These are phyloP conservation scores for Aldabrachelys gigantea DNA, from an alignment of 2,113 vertebrate genomes.

Conservation along the genomic window DNA sequence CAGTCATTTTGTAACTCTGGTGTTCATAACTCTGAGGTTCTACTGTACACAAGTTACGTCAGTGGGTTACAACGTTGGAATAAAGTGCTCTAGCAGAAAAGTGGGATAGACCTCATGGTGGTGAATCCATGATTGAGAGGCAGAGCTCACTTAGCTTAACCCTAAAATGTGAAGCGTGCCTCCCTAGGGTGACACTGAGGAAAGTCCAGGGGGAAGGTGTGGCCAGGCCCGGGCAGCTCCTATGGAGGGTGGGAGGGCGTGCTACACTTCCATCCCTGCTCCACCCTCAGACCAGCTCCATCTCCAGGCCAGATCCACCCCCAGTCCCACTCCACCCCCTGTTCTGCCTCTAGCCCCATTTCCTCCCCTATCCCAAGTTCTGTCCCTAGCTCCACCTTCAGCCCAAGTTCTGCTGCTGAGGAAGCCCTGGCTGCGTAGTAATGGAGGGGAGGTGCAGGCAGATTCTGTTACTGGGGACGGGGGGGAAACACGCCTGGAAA, in stretches of 20 bases:
- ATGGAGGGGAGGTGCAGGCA: not conserved
- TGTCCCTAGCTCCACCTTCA: not conserved
- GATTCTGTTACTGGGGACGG: not conserved
- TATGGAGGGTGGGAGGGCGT: fast-evolving
- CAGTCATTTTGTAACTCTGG: too few relatives aligned
- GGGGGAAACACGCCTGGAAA: not conserved
- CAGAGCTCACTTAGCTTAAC: not conserved
- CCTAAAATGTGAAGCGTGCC: not conserved
- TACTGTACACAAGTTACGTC: not conserved
- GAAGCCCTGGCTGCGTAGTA: not conserved
- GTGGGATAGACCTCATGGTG: fast-evolving
- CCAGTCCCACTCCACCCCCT: too few relatives aligned
- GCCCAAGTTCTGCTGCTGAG: not conserved
- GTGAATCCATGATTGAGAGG: not conserved
- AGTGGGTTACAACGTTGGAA: not conserved
- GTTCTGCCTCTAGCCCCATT: not conserved
- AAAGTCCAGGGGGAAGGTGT: not conserved
- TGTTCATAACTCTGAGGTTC: too few relatives aligned
- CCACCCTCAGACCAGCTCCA: not conserved
- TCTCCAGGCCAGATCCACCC: too few relatives aligned
- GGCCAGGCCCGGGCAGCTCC: not conserved
- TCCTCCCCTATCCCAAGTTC: not conserved
- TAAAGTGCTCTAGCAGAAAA: not conserved
- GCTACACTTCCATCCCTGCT: not conserved
- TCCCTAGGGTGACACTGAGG: too few relatives aligned